These are phyloP conservation scores for Drosophila hydei DNA, from an alignment of 1,140 invertebrate genomes.

Conservation along the genomic window DNA sequence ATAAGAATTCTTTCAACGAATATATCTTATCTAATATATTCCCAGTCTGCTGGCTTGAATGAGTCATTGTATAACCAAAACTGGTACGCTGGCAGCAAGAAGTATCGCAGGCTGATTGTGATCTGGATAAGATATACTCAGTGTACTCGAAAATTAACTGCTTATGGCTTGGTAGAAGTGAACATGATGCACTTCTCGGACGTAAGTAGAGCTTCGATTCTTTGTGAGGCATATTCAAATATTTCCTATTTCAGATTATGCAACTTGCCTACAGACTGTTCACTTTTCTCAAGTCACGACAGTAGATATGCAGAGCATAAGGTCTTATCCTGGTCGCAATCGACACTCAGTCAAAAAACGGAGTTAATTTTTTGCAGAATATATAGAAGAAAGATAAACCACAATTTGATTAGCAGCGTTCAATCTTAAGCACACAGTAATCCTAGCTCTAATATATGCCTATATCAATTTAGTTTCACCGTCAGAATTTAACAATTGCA, in stretches of 20 bases:
- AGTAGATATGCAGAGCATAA: too few species aligned
- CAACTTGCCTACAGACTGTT: constrained; percentile 64
- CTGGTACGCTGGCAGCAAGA: constrained; percentile 46
- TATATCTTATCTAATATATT: not conserved
- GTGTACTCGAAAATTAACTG: constrained; percentile 34
- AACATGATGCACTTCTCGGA: constrained; percentile 67
- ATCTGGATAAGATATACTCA: constrained; percentile 59
- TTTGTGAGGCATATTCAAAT: not conserved
- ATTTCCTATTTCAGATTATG: constrained; percentile 50
- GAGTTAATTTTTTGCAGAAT: too few species aligned
- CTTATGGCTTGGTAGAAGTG: constrained; percentile 51
- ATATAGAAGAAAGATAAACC: too few species aligned
- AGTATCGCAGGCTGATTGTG: constrained; percentile 45
- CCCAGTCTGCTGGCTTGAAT: constrained; percentile 38
- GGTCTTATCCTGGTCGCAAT: too few species aligned
- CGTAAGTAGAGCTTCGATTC: constrained; percentile 20
- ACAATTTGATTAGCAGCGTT: too few species aligned
- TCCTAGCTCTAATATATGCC: too few species aligned
- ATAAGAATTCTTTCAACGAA: too few species aligned
- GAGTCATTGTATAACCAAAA: constrained; percentile 30
- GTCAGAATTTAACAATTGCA: too few species aligned
- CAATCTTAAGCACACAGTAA: too few species aligned
- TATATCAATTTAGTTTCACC: too few species aligned
- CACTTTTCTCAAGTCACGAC: constrained; percentile 55
- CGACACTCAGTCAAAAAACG: too few species aligned